These are phyloP conservation scores for Globia sparganii DNA, from an alignment of 2,888 invertebrate species.

Conservation along the genomic window DNA sequence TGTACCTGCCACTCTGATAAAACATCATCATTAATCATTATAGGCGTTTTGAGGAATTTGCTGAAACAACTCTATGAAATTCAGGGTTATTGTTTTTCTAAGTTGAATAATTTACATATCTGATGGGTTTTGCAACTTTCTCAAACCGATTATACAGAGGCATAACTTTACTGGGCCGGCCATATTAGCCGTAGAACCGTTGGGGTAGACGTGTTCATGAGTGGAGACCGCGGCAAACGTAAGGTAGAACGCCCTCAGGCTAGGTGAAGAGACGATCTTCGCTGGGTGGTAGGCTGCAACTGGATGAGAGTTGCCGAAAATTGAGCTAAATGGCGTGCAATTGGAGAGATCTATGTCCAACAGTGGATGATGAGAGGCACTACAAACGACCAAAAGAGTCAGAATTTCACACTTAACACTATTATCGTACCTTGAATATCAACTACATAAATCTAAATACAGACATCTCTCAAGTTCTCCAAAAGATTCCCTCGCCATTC, in stretches of 20 bases:
- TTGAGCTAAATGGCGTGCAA: not conserved
- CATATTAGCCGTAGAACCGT: not conserved
- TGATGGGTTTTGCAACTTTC: not conserved
- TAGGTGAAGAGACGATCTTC: not conserved
- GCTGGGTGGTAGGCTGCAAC: not conserved
- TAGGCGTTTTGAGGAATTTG: not conserved
- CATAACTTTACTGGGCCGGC: not conserved
- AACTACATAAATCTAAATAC: constrained; percentile 37
- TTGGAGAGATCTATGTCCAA: not conserved
- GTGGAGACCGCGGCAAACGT: not conserved
- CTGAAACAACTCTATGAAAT: not conserved
- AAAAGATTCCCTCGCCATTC: constrained; percentile 61
- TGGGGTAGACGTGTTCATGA: not conserved
- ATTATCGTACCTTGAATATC: not conserved
- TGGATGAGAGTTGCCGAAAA: not conserved
- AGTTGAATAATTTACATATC: not conserved
- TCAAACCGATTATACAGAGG: not conserved
- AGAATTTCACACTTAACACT: not conserved
- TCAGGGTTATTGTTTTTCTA: not conserved
- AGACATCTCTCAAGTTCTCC: constrained; percentile 55
- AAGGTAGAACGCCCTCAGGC: not conserved
- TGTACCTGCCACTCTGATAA: too few relatives aligned
- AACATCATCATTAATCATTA: too few relatives aligned
- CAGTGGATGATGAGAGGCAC: not conserved
- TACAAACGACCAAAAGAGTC: not conserved